Percentiles rank a stretch among this genome's conserved stretches.
Evolutionary conservation across 2,113 vertebrate species (phyloP).

Genomic region (Mohoua ochrocephala): DNA sequence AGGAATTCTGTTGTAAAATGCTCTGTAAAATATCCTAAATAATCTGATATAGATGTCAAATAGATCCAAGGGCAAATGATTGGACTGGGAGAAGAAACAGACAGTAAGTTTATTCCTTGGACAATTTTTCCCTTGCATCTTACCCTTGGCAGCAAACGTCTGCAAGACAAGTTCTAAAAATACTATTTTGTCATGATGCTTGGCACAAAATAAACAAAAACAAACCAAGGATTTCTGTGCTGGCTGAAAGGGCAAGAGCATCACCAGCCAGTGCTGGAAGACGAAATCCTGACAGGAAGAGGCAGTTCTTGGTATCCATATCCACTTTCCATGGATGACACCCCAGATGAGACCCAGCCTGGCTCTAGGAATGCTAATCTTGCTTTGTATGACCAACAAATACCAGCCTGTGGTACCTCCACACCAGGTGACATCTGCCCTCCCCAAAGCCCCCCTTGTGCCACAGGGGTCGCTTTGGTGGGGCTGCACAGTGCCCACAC

Average conservation of each 20-base stretch:
- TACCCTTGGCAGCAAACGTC: neutral
- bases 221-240: neutral
- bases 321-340: neutral
- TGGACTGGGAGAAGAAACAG: neutral
- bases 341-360: neutral
- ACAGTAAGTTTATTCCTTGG: neutral
- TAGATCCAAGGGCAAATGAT: neutral
- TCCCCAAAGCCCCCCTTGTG: neutral
- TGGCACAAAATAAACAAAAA: neutral
- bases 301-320: neutral
- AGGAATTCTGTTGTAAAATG: neutral
- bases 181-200: neutral
- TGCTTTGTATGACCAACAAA: neutral
- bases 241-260: neutral
- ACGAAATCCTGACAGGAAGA: neutral
- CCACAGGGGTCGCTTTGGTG: neutral
- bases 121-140: neutral
- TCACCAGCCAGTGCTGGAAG: neutral
- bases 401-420: neutral
- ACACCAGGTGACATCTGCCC: neutral
- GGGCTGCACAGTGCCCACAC: neutral
- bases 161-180: neutral
- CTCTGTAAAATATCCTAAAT: neutral
- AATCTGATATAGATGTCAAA: neutral
- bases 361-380: neutral